Base-by-base conservation (phyloP, 2,888 invertebrate genomes). In the Folsomia candida region DNA sequence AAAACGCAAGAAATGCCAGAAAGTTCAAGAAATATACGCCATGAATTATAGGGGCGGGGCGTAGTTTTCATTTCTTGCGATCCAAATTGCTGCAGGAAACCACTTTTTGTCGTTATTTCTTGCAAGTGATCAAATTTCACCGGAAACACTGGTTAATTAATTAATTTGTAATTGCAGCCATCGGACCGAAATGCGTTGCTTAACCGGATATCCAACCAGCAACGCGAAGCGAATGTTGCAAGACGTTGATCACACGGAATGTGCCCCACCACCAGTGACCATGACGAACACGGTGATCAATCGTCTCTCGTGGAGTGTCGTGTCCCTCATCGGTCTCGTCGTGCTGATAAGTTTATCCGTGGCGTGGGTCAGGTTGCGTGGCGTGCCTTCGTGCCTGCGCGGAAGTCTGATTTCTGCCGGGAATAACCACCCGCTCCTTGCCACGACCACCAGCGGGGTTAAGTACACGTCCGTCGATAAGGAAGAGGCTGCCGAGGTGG, bases 391-490 rank as follows among this genome's bases (percentile, higher is more conserved):
- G 25, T 90, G 89, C 81, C 83, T 88, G 37, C 89, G 89, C 81
- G 86, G 88, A 74, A 85, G 86, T 69, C 85, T 85, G 72, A 83
- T 90, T 60, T 85, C 86, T 75, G 71, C 68, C 22, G 51, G 22
- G 11, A 87, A 86, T 81, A 84, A 89, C 54, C 85, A 85, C 29
- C 89, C 89, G 0, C 84, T 89, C 29, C 84, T 90, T 61, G 87
- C 87, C 68, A 87, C 90, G 51, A 86, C 88, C 51, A 87, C 88
- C 81, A n/a, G n/a, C n/a, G 89, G 90, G 81, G 90, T 90, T 51
- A 89, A 90, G 75, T 91, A 91, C 80, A 90, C 90, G 0, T 89
- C 89, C 9, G 90, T 91, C 78, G 87, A 87, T 71, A 87, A 87
- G 77, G 86, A 86, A 75, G 88, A 88, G 71, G 85, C 81, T 29